phyloP scores from a whole-genome alignment of 2,888 invertebrate species.

The Caenorhabditis sp. region DNA sequence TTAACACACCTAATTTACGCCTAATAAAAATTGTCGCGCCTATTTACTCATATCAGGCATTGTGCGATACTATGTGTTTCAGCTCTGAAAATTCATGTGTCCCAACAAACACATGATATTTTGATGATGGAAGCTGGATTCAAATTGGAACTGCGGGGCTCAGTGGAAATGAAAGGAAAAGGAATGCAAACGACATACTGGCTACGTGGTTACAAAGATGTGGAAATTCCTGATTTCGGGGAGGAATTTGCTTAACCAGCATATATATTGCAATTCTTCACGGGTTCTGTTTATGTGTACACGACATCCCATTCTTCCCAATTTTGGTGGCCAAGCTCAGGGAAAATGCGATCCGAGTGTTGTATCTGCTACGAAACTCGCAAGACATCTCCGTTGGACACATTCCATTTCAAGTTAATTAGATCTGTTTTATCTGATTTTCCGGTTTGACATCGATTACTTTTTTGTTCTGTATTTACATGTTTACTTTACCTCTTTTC shows the following conservation, averaged over 20 bases:
- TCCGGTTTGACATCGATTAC: slow-evolving; percentile 21
- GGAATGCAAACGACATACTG: slow-evolving; percentile 78
- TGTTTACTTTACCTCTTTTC: too few species aligned
- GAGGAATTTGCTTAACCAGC: slow-evolving; percentile 65
- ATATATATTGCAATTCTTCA: too few species aligned
- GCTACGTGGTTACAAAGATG: slow-evolving; percentile 77
- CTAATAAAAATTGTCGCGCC: too few species aligned
- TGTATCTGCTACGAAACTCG: too few species aligned
- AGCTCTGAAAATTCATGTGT: slow-evolving; percentile 79
- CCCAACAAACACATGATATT: slow-evolving; percentile 75
- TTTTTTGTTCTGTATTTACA: neutral
- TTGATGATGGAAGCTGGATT: slow-evolving; percentile 75
- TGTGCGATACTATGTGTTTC: too few species aligned
- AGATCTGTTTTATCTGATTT: slow-evolving; percentile 50
- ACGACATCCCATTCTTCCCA: too few species aligned
- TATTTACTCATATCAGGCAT: too few species aligned
- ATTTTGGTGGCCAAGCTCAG: too few species aligned
- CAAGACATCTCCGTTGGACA: too few species aligned
- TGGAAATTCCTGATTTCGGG: slow-evolving; percentile 77
- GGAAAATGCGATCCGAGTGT: too few species aligned
- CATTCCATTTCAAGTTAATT: slow-evolving; percentile 50
- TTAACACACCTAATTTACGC: too few species aligned
- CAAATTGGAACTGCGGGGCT: slow-evolving; percentile 77
- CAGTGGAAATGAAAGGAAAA: slow-evolving; percentile 79
- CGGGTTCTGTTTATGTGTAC: neutral